phyloP scores from a whole-genome alignment of 2,888 invertebrate genomes.

The Cantharis flavilabris region DNA sequence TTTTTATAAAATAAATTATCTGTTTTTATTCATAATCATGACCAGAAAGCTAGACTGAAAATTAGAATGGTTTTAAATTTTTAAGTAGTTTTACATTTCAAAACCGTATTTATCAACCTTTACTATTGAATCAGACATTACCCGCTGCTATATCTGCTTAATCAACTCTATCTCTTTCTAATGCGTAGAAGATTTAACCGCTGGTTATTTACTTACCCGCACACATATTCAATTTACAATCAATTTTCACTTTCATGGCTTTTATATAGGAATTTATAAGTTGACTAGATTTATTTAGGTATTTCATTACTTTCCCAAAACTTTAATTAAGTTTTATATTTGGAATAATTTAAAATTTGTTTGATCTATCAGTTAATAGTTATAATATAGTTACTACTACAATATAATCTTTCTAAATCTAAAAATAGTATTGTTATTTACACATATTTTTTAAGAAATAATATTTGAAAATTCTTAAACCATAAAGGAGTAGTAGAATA shows the following conservation, averaged over 20 bases:
- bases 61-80: neutral
- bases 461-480: slow-evolving; percentile 16
- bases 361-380: neutral
- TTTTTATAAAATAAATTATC: neutral
- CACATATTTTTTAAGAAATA: neutral
- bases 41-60: neutral
- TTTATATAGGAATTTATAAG: neutral
- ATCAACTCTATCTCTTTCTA: neutral
- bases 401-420: neutral
- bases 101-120: neutral
- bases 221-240: neutral
- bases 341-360: neutral
- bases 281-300: neutral
- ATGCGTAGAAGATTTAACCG: slow-evolving; percentile 4
- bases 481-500: slow-evolving; percentile 3
- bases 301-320: neutral
- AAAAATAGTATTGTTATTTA: neutral
- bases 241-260: neutral
- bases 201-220: neutral
- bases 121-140: neutral
- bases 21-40: neutral
- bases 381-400: no score
- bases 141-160: neutral
- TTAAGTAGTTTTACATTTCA: neutral
- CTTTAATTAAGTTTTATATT: neutral